phyloP scores from a whole-genome alignment of 2,797 vertebrate species.

The Peromyscus aztecus region DNA sequence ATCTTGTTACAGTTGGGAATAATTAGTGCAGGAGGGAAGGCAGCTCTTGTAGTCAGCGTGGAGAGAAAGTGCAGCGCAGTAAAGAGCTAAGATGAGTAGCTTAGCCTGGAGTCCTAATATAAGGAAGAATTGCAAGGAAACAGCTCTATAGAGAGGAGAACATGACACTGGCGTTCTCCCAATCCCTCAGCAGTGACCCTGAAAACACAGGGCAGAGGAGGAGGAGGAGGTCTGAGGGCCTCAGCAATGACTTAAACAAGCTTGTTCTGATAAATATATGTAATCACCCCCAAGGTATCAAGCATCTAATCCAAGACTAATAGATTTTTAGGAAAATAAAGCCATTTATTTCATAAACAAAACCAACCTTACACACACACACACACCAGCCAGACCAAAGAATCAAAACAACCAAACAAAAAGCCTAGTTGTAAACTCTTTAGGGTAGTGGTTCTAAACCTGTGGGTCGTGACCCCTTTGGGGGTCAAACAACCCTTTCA shows the following conservation, averaged over 20 bases:
- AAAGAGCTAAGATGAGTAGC: neutral
- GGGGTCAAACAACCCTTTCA: neutral
- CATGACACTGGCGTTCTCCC: neutral
- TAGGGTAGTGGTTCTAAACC: neutral
- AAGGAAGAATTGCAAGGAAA: neutral
- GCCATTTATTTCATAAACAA: slow-evolving; percentile 42
- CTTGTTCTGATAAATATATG: neutral
- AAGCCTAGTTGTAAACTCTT: slow-evolving; percentile 1
- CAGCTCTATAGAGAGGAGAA: neutral
- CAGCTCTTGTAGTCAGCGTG: neutral
- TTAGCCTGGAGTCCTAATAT: neutral
- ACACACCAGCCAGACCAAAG: neutral
- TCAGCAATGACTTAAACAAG: neutral
- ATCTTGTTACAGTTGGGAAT: neutral
- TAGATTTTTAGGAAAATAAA: slow-evolving; percentile 1
- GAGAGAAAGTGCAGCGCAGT: neutral
- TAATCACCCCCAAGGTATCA: neutral
- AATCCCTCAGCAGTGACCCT: neutral
- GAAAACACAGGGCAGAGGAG: neutral
- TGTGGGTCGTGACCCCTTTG: too few relatives aligned
- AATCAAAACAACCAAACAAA: neutral
- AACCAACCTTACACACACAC: neutral
- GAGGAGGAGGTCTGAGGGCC: neutral
- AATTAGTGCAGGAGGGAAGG: neutral
- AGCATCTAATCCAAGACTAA: neutral